Evolutionary conservation across 2,888 invertebrate species (phyloP).

Genomic region (Ecdyonurus torrentis): DNA sequence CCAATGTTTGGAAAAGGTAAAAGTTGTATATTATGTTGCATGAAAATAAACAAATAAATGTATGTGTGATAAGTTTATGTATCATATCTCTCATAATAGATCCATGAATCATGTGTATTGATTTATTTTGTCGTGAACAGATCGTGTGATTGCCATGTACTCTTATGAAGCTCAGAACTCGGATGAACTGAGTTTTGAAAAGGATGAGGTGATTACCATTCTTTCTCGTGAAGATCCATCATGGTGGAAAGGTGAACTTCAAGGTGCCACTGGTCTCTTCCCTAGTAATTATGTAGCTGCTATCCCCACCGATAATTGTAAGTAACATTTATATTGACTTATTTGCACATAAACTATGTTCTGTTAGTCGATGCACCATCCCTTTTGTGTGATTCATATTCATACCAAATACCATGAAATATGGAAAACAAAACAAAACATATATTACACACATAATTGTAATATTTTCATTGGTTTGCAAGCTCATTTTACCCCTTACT

Average conservation of each 20-base stretch:
- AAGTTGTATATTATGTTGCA: neutral
- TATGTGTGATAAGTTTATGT: too few relatives aligned
- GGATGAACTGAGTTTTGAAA: constrained; percentile 84
- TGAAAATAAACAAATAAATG: neutral
- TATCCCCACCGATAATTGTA: constrained; percentile 28
- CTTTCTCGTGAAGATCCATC: constrained; percentile 85
- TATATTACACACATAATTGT: too few relatives aligned
- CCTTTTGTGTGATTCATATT: too few relatives aligned
- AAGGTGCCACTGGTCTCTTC: constrained; percentile 78
- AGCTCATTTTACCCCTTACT: too few relatives aligned
- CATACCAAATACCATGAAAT: too few relatives aligned
- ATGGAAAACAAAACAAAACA: too few relatives aligned
- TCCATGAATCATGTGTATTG: neutral
- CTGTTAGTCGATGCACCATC: too few relatives aligned
- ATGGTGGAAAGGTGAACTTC: constrained; percentile 94
- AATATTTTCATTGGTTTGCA: too few relatives aligned
- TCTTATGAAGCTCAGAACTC: constrained; percentile 88
- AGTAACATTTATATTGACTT: too few relatives aligned
- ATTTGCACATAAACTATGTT: too few relatives aligned
- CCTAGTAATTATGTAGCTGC: constrained; percentile 83
- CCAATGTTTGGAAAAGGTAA: neutral
- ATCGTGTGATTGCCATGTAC: constrained; percentile 82
- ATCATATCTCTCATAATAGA: too few relatives aligned
- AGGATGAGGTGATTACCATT: constrained; percentile 79
- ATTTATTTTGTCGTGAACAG: constrained; percentile 28